Percentiles rank a stretch among this genome's conserved stretches.
These are phyloP conservation scores for Bradynema listronoti DNA, from an alignment of 1,140 invertebrate species.

Conservation along the genomic window DNA sequence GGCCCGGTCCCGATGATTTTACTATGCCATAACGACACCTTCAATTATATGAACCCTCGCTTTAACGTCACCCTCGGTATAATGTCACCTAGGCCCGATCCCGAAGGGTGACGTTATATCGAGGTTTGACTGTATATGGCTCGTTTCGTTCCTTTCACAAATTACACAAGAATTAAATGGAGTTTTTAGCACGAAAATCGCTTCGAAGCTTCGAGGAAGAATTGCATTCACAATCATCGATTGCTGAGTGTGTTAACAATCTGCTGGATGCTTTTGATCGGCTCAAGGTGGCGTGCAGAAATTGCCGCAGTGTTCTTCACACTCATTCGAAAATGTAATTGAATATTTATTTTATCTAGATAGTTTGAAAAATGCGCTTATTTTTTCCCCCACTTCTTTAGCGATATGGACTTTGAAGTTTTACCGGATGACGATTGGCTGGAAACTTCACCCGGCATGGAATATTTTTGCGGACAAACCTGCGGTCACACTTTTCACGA, in stretches of 20 bases:
- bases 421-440: conserved; percentile 44
- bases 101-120: no score
- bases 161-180: no score
- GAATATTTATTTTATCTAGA: no score
- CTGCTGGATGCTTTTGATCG: not conserved
- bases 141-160: no score
- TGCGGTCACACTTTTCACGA: conserved; percentile 17
- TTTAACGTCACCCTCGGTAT: no score
- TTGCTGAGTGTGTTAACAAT: conserved; percentile 30
- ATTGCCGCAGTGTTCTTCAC: conserved; percentile 10
- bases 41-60: no score
- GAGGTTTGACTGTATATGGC: no score
- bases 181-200: conserved; percentile 20
- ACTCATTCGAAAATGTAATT: conserved; percentile 20
- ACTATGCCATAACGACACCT: no score
- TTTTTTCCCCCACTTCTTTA: conserved; percentile 5
- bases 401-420: conserved; percentile 27
- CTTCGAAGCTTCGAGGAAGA: conserved; percentile 25
- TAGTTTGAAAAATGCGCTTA: not conserved
- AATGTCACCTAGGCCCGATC: no score
- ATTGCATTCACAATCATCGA: conserved; percentile 7
- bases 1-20: no score
- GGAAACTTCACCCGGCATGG: conserved; percentile 31
- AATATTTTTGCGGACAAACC: conserved; percentile 39
- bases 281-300: conserved; percentile 20